Base-by-base conservation (phyloP, 30 jellyfish, hydroid and myxozoan species). In the Hydractinia symbiolongicarpus region DNA sequence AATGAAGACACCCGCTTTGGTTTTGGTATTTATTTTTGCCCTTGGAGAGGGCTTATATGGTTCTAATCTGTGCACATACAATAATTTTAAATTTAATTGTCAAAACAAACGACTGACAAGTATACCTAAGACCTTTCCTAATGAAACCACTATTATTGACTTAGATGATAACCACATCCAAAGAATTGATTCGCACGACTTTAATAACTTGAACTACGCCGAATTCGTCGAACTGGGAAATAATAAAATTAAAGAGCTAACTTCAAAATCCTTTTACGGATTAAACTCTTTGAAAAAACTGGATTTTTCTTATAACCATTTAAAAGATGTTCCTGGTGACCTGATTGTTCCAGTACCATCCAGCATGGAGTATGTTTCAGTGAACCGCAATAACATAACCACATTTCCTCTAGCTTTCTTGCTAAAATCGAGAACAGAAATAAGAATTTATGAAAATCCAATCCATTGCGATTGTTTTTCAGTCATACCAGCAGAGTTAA, bases 391-490 rank as follows among this genome's bases (percentile, higher is more conserved):
- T 15, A 30, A 71, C 17, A 20, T 71, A 7, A 71, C 67, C 55
- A 71, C 30, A 53, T n/a, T 71, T 71, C 80, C 80, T n/a, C 8
- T 71, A 7, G 61, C 40, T 15, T 50, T 71, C 8, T 71, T 71
- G 61, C 30, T 19, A 50, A 71, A 50, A n/a, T 8, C n/a, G 13
- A 30, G 66, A 20, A 71, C 61, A 15, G 9, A 5, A 6, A n/a
- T 71, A 30, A 71, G 56, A 5, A 14, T 71, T 14, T 19, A 20
- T n/a, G 1, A 19, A 8, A 71, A 71, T 20, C 55, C 55, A 50
- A 71, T 71, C n/a, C 80, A 71, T 7, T 71, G 80, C 51, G 80
- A 71, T 71, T 71, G 80, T 71, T 71, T 20, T 7, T 6, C 80
- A 71, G 80, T 71, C 9, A 11, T 71, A n/a, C 80, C 80, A 71